Percentiles rank a stretch among this genome's conserved stretches.
Evolutionary conservation across 64 coral and sea anemone species (phyloP).

Genomic region (Anthopleura sola): DNA sequence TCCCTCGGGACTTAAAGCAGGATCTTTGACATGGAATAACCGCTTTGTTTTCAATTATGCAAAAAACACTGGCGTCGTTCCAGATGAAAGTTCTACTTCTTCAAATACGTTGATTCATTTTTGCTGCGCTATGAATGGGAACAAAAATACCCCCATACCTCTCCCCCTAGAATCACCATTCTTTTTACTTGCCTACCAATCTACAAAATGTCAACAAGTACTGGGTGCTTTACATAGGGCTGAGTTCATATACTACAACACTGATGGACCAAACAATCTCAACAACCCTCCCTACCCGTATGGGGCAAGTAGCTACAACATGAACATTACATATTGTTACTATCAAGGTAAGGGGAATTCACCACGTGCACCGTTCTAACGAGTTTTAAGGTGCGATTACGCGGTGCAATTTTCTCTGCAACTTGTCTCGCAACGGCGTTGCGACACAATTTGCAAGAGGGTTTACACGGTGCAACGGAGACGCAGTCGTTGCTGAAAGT

Average conservation of each 20-base stretch:
- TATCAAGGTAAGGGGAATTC: conserved; percentile 44
- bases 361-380: no score
- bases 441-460: no score
- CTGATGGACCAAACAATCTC: neutral
- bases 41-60: neutral
- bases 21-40: conserved; percentile 1
- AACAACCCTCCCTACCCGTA: neutral
- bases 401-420: no score
- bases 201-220: conserved; percentile 23
- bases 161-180: conserved; percentile 36
- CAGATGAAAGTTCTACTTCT: neutral
- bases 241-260: conserved; percentile 40
- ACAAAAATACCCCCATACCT: conserved; percentile 11
- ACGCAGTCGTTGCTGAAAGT: no score
- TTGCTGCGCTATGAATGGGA: conserved; percentile 25
- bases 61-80: neutral
- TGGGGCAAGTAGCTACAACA: neutral
- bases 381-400: no score
- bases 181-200: conserved; percentile 22
- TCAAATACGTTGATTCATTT: neutral
- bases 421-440: no score
- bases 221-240: conserved; percentile 1
- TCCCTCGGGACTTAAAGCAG: neutral
- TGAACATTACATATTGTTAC: conserved; percentile 40
- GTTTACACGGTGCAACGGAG: no score